phyloP scores from a whole-genome alignment of 1,140 invertebrate genomes.

The Lasioglossum baleicum region DNA sequence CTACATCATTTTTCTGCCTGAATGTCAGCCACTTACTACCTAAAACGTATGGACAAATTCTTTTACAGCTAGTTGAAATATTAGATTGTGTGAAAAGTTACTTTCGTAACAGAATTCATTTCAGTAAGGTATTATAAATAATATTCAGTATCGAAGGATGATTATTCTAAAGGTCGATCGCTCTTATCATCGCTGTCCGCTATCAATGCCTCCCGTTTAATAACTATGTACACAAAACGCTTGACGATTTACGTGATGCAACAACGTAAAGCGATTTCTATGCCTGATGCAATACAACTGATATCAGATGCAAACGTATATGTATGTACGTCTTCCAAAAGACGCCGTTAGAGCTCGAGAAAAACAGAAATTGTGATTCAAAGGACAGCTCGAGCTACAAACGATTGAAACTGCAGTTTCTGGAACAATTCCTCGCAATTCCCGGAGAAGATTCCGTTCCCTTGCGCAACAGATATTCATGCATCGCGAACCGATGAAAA shows the following conservation, averaged over 20 bases:
- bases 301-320: not conserved
- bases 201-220: not conserved
- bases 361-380: no score
- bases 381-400: no score
- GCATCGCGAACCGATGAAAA: not conserved
- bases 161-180: not conserved
- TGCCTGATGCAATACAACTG: not conserved
- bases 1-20: no score
- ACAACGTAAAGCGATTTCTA: not conserved
- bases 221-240: conserved; percentile 3
- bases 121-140: no score
- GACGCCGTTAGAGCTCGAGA: no score
- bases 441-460: not conserved
- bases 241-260: not conserved
- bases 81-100: not conserved
- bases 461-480: not conserved
- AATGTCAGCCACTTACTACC: not conserved
- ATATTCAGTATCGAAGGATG: no score
- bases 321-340: no score
- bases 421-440: not conserved
- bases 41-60: no score
- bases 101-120: no score
- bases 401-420: no score
- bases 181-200: not conserved
- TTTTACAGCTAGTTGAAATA: no score